A percentile compares a stretch with the other conserved stretches of the same genome.
phyloP scores from a whole-genome alignment of 2,797 vertebrate genomes.

The Microcaecilia unicolor region DNA sequence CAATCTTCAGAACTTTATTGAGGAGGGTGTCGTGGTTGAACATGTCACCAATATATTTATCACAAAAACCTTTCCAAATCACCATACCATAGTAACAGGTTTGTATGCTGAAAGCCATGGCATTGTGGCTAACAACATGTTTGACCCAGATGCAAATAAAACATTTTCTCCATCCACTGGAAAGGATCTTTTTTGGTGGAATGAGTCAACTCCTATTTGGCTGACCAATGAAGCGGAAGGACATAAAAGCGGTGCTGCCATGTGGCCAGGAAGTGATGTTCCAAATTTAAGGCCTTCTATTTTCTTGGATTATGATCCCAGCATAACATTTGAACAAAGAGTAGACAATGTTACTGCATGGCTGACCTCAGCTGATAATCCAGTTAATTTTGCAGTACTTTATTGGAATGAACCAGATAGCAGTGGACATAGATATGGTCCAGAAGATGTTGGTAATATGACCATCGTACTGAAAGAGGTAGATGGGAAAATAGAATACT shows the following conservation, averaged over 20 bases:
- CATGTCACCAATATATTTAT: constrained; percentile 79
- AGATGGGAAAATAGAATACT: constrained; percentile 68
- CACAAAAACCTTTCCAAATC: constrained; percentile 96
- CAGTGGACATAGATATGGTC: constrained; percentile 77
- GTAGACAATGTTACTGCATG: constrained; percentile 58
- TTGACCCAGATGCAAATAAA: constrained; percentile 58
- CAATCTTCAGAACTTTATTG: constrained; percentile 72
- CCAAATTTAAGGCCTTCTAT: constrained; percentile 52
- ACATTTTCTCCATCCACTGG: constrained; percentile 48
- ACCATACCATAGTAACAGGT: constrained; percentile 91
- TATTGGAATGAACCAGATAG: constrained; percentile 92
- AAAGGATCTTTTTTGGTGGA: constrained; percentile 83
- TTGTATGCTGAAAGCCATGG: constrained; percentile 90
- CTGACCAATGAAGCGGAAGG: constrained; percentile 67
- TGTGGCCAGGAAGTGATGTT: constrained; percentile 90
- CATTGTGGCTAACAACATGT: constrained; percentile 82
- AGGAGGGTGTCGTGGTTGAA: constrained; percentile 75
- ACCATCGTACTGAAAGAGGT: constrained; percentile 59
- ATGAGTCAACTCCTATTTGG: constrained; percentile 80
- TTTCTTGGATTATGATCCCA: constrained; percentile 60
- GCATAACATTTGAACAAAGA: constrained; percentile 63
- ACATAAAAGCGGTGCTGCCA: constrained; percentile 74
- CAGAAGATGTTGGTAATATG: constrained; percentile 70
- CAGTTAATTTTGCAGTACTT: constrained; percentile 72
- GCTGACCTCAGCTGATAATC: constrained; percentile 54